Conservation (phyloP, 1,140 invertebrate genomes). For the Bombus consobrinus region DNA sequence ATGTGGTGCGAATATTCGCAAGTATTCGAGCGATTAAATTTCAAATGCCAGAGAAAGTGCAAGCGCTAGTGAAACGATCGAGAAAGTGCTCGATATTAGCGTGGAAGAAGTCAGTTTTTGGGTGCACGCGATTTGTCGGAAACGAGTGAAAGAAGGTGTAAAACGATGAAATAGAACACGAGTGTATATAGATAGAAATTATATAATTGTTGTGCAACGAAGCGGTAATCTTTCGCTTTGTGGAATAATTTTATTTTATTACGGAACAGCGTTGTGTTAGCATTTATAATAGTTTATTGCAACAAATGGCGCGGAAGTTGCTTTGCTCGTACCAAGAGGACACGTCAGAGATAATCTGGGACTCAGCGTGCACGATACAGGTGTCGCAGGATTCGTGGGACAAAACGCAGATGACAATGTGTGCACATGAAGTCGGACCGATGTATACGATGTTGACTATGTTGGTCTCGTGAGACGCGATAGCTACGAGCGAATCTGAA, state of each 20-base stretch:
- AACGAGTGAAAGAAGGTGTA: too few species aligned
- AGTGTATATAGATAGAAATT: too few species aligned
- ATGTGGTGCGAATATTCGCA: too few species aligned
- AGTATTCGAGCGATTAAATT: too few species aligned
- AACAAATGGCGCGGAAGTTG: not conserved
- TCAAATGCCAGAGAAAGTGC: too few species aligned
- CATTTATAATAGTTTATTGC: not conserved
- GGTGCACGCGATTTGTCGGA: too few species aligned
- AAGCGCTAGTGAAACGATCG: too few species aligned
- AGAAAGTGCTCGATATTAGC: too few species aligned
- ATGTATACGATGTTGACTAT: constrained; percentile 8
- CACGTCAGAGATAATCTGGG: not conserved
- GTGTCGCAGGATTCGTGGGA: constrained; percentile 18
- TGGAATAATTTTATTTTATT: not conserved
- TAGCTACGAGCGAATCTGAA: not conserved
- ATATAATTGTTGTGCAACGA: too few species aligned
- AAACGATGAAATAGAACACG: too few species aligned
- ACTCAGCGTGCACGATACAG: constrained; percentile 8
- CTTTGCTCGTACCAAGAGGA: not conserved
- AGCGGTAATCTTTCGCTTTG: not conserved
- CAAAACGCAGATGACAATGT: constrained; percentile 1
- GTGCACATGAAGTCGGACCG: not conserved
- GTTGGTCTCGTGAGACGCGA: not conserved
- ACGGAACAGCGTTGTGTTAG: not conserved
- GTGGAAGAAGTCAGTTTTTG: too few species aligned